Evolutionary conservation across 2,888 invertebrate genomes (phyloP).

Genomic region (Abscondita cerata): DNA sequence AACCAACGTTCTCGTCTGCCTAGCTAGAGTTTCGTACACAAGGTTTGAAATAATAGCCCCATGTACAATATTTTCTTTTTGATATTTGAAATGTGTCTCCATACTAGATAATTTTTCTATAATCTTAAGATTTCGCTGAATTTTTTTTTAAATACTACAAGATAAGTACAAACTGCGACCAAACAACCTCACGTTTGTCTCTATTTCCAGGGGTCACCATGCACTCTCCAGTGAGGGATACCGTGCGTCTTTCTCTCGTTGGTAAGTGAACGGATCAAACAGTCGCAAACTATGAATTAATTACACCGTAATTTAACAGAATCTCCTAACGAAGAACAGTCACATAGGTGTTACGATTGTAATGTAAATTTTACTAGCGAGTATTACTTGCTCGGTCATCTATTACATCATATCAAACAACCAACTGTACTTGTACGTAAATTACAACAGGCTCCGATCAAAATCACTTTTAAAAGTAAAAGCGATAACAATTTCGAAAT

Average conservation of each 20-base stretch:
- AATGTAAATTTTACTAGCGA: constrained; percentile 60
- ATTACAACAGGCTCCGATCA: constrained; percentile 61
- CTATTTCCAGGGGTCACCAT: constrained; percentile 24
- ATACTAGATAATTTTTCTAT: too few species aligned
- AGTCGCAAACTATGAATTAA: too few species aligned
- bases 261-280: not conserved
- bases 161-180: too few species aligned
- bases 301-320: too few species aligned
- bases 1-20: too few species aligned
- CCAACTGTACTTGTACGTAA: constrained; percentile 61
- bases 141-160: too few species aligned
- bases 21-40: too few species aligned
- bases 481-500: constrained; percentile 54
- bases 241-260: not conserved
- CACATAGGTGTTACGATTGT: constrained; percentile 62
- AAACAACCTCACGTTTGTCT: too few species aligned
- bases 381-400: constrained; percentile 62
- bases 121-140: too few species aligned
- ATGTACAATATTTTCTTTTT: too few species aligned
- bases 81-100: too few species aligned
- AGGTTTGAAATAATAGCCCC: too few species aligned
- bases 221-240: constrained; percentile 20
- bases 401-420: constrained; percentile 65
- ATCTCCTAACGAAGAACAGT: constrained; percentile 37
- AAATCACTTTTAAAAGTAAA: constrained; percentile 58